Conservation (phyloP, 1,140 invertebrate species). For the Drosophila santomea region DNA sequence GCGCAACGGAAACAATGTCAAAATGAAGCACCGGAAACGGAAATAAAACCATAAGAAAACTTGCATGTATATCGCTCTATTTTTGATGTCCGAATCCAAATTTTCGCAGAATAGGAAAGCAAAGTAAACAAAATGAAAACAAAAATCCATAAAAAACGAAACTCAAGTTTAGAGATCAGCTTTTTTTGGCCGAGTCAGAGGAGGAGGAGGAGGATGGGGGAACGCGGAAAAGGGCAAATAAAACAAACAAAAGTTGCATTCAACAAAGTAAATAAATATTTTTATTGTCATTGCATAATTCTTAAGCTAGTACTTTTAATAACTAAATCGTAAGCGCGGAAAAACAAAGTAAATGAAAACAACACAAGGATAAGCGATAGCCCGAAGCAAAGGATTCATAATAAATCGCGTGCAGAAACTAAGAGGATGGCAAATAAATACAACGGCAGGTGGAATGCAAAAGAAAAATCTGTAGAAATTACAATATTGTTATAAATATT, state of each 20-base stretch:
- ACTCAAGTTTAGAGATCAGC: constrained; percentile 22
- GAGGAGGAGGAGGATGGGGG: constrained; percentile 5
- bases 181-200: constrained; percentile 41
- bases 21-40: constrained; percentile 29
- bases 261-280: constrained; percentile 67
- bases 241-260: constrained; percentile 50
- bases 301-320: constrained; percentile 82
- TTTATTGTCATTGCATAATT: constrained; percentile 83
- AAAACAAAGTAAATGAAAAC: constrained; percentile 59
- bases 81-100: constrained; percentile 58
- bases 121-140: neutral
- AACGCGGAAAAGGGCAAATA: constrained; percentile 13
- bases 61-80: constrained; percentile 52
- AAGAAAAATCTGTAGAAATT: constrained; percentile 63
- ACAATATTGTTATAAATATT: constrained; percentile 82
- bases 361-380: constrained; percentile 32
- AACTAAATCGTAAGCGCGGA: constrained; percentile 72
- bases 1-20: constrained; percentile 39
- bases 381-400: constrained; percentile 14
- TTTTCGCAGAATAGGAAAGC: constrained; percentile 11
- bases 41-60: constrained; percentile 31
- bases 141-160: constrained; percentile 10
- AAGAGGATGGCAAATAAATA: constrained; percentile 26
- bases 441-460: constrained; percentile 8
- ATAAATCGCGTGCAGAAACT: constrained; percentile 7